A percentile compares a stretch with the other conserved stretches of the same genome.
Conservation (phyloP, 2,888 invertebrate genomes). For the Oxyscelio sp. region DNA sequence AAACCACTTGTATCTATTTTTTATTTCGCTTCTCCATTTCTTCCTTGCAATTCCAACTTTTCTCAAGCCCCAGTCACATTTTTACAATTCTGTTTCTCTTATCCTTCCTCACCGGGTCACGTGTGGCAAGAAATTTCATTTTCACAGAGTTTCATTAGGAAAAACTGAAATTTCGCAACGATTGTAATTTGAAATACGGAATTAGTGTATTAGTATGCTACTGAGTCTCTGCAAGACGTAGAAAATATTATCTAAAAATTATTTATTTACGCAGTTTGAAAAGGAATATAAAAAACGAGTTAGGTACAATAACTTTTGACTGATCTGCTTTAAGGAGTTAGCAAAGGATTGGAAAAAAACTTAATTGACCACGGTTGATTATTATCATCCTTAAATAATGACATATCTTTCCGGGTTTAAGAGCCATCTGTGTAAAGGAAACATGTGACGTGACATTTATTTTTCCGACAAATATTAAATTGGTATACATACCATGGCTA, state of each 20-base stretch:
- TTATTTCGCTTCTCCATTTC: constrained; percentile 13
- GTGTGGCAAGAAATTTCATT: constrained; percentile 36
- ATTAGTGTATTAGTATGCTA: not conserved
- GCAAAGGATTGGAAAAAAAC: constrained; percentile 44
- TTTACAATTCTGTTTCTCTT: constrained; percentile 26
- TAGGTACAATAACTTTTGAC: constrained; percentile 21
- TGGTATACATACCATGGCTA: constrained; percentile 11
- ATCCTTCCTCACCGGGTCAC: not conserved
- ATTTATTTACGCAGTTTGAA: not conserved
- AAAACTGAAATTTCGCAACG: constrained; percentile 9
- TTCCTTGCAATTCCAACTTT: constrained; percentile 17
- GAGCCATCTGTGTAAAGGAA: constrained; percentile 32
- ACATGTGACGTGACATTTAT: constrained; percentile 48
- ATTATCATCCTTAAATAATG: constrained; percentile 47
- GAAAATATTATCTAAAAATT: not conserved
- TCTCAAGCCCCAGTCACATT: constrained; percentile 28
- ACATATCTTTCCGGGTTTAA: not conserved
- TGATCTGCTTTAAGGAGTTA: not conserved
- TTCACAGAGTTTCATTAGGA: constrained; percentile 14
- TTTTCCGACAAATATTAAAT: constrained; percentile 47
- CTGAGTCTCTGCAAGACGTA: no score
- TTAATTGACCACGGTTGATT: constrained; percentile 40
- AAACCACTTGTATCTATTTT: constrained; percentile 15
- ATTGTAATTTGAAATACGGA: constrained; percentile 11
- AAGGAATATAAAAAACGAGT: not conserved